Percentiles rank a stretch among this genome's conserved stretches.
Evolutionary conservation across 2,113 vertebrate species (phyloP).

Genomic region (Camelus bactrianus): DNA sequence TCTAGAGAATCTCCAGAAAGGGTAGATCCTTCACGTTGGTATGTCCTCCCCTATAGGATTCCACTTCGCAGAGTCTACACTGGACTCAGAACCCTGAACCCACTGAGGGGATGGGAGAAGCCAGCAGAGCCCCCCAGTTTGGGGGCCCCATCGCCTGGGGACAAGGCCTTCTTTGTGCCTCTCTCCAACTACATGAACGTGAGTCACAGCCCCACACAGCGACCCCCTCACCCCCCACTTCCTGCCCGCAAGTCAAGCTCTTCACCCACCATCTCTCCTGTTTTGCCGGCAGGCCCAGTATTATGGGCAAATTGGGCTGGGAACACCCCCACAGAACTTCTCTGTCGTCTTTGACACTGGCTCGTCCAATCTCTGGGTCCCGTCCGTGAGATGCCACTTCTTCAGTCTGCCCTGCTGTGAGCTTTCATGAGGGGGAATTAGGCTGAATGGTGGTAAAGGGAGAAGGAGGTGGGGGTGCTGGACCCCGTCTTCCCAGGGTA

Average conservation of each 20-base stretch:
- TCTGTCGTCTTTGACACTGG: slow-evolving; percentile 94
- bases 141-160: background rate
- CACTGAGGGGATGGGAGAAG: slow-evolving; percentile 61
- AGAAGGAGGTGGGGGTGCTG: too few relatives aligned
- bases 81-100: slow-evolving; percentile 81
- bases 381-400: slow-evolving; percentile 90
- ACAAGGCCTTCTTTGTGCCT: slow-evolving; percentile 74
- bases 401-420: slow-evolving; percentile 93
- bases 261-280: background rate
- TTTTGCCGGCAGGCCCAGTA: slow-evolving; percentile 90
- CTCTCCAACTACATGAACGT: slow-evolving; percentile 94
- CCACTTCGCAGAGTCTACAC: slow-evolving; percentile 87
- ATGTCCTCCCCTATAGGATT: slow-evolving; percentile 84
- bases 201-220: slow-evolving; percentile 56
- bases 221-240: too few relatives aligned
- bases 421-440: slow-evolving; percentile 53
- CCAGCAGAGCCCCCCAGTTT: background rate
- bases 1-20: background rate
- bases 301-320: slow-evolving; percentile 91
- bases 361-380: slow-evolving; percentile 95
- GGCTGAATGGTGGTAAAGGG: background rate
- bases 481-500: background rate
- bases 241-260: rapidly evolving
- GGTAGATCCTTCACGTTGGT: background rate
- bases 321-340: slow-evolving; percentile 92